Percentiles rank a stretch among this genome's conserved stretches.
These are phyloP conservation scores for Erythrocebus patas DNA, from an alignment of 2,113 vertebrate genomes.

Conservation along the genomic window DNA sequence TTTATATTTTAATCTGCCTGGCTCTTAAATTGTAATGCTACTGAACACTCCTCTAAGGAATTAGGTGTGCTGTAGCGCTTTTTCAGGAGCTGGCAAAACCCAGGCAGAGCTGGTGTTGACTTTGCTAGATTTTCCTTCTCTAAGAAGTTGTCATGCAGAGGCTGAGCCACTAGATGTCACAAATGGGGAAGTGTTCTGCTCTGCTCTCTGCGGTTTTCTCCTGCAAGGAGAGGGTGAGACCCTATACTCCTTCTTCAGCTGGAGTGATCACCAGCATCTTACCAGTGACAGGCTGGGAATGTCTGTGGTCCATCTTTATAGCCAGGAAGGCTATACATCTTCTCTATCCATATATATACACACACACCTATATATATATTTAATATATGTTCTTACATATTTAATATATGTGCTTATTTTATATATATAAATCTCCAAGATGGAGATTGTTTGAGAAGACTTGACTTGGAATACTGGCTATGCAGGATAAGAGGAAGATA, in stretches of 20 bases:
- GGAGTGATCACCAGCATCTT: neutral
- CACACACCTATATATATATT: too few species aligned
- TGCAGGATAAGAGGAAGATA: neutral
- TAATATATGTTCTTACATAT: too few species aligned
- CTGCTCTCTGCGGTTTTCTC: fast-evolving
- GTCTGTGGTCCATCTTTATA: neutral
- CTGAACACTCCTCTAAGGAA: neutral
- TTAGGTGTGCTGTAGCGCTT: neutral
- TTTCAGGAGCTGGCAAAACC: neutral
- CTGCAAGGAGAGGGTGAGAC: neutral
- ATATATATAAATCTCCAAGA: neutral
- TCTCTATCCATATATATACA: neutral
- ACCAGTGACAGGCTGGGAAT: neutral
- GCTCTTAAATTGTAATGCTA: neutral
- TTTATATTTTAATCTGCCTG: neutral
- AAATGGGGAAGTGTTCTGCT: slow-evolving; percentile 44
- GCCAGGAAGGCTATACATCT: neutral
- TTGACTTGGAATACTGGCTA: neutral
- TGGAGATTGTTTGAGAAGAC: neutral
- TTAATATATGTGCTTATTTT: too few species aligned
- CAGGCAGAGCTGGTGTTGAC: neutral
- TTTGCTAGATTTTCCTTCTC: neutral
- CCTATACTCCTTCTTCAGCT: neutral
- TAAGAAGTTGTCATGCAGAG: slow-evolving; percentile 36
- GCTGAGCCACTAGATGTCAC: slow-evolving; percentile 80